A percentile compares a stretch with the other conserved stretches of the same genome.
Conservation (phyloP, 2,113 vertebrate species). For the Junco hyemalis region DNA sequence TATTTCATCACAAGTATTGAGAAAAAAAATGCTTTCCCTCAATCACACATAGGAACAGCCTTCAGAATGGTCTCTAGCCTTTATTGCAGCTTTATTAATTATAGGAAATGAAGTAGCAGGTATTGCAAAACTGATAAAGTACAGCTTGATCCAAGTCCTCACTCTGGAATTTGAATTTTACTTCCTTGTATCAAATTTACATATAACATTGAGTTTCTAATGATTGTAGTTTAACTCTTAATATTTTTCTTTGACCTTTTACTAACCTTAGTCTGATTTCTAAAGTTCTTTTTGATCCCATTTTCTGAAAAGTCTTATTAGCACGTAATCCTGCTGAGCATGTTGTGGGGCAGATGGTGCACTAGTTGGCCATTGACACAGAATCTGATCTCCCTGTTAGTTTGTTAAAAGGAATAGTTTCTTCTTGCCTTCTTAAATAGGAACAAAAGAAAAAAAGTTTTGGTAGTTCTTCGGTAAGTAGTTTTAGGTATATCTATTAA, state of each 20-base stretch:
- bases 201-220: not conserved
- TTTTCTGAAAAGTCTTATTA: conserved; percentile 64
- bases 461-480: not conserved
- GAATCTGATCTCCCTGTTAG: conserved; percentile 25
- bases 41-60: not conserved
- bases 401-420: conserved; percentile 38
- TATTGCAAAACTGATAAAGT: not conserved
- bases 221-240: not conserved
- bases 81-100: not conserved
- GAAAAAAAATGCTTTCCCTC: not conserved
- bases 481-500: not conserved
- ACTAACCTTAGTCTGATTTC: conserved; percentile 42
- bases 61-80: not conserved
- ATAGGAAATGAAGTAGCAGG: not conserved
- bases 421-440: not conserved
- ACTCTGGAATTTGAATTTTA: not conserved
- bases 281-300: conserved; percentile 61
- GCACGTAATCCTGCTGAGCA: conserved; percentile 45
- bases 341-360: conserved; percentile 54
- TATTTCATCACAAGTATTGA: not conserved
- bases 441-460: not conserved
- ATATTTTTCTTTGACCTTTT: conserved; percentile 46
- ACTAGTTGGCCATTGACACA: conserved; percentile 31
- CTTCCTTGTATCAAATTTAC: not conserved
- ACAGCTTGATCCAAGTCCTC: not conserved